phyloP scores from a whole-genome alignment of 2,888 invertebrate species.

The Lasioglossum lativentre region DNA sequence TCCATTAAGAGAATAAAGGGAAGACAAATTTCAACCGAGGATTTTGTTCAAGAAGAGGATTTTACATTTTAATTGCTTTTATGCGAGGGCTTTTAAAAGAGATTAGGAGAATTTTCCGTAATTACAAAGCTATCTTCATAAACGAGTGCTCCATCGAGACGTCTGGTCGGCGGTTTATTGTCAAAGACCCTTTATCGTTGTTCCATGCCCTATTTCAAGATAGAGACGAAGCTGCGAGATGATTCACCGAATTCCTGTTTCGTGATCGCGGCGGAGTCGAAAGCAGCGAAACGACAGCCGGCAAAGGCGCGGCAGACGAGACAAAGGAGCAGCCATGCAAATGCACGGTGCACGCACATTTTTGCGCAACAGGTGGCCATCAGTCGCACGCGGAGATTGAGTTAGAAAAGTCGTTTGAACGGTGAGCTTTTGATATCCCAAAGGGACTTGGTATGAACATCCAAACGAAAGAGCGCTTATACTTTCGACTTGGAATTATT shows the following conservation, averaged over 20 bases:
- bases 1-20: no score
- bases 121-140: neutral
- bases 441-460: neutral
- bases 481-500: no score
- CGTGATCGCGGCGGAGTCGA: neutral
- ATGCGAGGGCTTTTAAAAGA: neutral
- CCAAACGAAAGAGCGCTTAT: no score
- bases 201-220: neutral
- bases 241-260: slow-evolving; percentile 2
- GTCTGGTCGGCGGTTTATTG: neutral
- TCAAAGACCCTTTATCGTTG: neutral
- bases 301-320: slow-evolving; percentile 10
- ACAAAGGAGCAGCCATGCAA: slow-evolving; percentile 44
- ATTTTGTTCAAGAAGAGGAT: neutral
- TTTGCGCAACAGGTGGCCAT: slow-evolving; percentile 71
- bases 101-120: neutral
- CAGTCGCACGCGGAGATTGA: slow-evolving; percentile 45
- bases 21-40: neutral
- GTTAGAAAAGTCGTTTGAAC: slow-evolving; percentile 44
- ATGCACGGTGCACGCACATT: slow-evolving; percentile 63
- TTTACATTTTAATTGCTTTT: neutral
- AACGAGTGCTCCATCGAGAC: neutral
- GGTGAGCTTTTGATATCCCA: neutral
- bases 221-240: neutral
- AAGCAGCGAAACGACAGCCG: neutral